Evolutionary conservation across 2,797 vertebrate species (phyloP).

Genomic region (Muraenolepis orangiensis): DNA sequence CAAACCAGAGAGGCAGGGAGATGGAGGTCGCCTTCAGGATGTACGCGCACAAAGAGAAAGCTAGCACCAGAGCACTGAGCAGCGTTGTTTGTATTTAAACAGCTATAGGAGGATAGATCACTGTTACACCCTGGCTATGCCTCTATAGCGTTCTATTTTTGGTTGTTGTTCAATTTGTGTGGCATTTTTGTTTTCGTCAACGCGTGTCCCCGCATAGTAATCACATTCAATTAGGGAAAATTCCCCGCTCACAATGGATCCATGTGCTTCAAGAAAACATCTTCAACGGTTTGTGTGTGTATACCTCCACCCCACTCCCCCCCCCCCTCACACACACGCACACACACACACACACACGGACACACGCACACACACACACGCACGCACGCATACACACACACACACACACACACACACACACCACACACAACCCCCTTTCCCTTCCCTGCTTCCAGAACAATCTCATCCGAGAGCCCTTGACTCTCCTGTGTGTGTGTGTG

Average conservation of each 20-base stretch:
- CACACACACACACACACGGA: background rate
- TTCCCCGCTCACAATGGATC: background rate
- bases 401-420: background rate
- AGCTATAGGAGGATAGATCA: too few species aligned
- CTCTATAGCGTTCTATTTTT: background rate
- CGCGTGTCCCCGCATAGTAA: too few species aligned
- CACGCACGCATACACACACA: background rate
- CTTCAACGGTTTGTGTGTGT: background rate
- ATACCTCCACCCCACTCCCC: background rate
- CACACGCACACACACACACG: background rate
- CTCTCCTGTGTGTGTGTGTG: conserved; percentile 31
- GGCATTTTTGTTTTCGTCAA: too few species aligned
- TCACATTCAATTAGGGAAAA: background rate
- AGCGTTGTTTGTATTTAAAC: background rate
- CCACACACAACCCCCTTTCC: background rate
- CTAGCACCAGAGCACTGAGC: background rate
- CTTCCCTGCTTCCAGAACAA: conserved; percentile 11
- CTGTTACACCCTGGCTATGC: background rate
- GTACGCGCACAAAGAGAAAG: background rate
- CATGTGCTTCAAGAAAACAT: background rate
- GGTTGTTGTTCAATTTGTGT: background rate
- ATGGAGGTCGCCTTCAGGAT: conserved; percentile 69
- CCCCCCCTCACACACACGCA: background rate
- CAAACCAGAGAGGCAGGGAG: conserved; percentile 71
- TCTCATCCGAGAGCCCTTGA: conserved; percentile 44